phyloP scores from a whole-genome alignment of 2,888 invertebrate species.

The Meandrusa payeni region DNA sequence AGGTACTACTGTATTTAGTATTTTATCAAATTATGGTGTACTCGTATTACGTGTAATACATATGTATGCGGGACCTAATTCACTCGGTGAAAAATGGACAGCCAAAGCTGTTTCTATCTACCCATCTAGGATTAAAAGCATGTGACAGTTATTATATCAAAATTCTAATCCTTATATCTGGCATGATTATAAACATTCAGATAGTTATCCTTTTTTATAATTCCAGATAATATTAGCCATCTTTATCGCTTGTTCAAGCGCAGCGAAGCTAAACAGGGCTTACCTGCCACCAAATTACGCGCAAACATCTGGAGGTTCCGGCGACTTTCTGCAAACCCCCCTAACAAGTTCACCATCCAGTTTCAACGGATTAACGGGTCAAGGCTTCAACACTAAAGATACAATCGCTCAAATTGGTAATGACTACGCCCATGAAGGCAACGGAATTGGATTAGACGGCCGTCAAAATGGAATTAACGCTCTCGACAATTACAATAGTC shows the following conservation, averaged over 20 bases:
- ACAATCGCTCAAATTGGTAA: conserved; percentile 25
- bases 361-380: conserved; percentile 10
- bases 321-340: conserved; percentile 52
- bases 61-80: too few species aligned
- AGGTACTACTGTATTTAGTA: too few species aligned
- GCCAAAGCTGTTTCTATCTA: too few species aligned
- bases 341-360: conserved; percentile 26
- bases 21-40: too few species aligned
- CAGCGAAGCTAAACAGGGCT: conserved; percentile 60
- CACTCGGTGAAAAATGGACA: too few species aligned
- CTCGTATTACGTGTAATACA: too few species aligned
- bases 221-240: conserved; percentile 57
- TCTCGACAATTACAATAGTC: conserved; percentile 30
- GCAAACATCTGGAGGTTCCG: conserved; percentile 50
- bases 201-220: too few species aligned
- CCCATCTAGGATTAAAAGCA: too few species aligned
- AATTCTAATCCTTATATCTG: too few species aligned
- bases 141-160: too few species aligned
- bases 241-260: conserved; percentile 43
- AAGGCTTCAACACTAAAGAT: conserved; percentile 12
- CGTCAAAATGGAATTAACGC: conserved; percentile 32
- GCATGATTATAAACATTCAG: too few species aligned
- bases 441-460: conserved; percentile 29
- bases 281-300: conserved; percentile 63
- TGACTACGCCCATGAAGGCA: conserved; percentile 32